Evolutionary conservation across 1,140 invertebrate genomes (phyloP).

Genomic region (Drosophila neocordata): DNA sequence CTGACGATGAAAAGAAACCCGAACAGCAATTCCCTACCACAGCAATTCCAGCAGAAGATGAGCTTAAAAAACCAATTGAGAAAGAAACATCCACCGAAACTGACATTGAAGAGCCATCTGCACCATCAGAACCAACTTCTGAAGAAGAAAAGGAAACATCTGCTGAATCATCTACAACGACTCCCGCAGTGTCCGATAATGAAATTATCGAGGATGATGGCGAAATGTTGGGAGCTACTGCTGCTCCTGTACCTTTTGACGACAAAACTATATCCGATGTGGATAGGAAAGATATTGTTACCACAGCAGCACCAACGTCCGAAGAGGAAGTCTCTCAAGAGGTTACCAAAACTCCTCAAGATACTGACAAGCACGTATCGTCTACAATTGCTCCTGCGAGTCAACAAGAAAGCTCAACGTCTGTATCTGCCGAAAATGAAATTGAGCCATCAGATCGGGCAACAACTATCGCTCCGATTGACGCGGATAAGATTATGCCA

Average conservation of each 20-base stretch:
- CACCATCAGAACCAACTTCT: slow-evolving; percentile 15
- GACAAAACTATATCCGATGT: neutral
- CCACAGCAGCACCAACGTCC: neutral
- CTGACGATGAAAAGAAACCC: neutral
- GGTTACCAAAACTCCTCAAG: neutral
- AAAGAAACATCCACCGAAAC: slow-evolving; percentile 28
- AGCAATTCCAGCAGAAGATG: slow-evolving; percentile 24
- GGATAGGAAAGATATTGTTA: no score
- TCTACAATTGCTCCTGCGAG: neutral
- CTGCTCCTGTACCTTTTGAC: neutral
- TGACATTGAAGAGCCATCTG: slow-evolving; percentile 11
- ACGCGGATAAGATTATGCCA: slow-evolving; percentile 9
- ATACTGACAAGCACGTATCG: neutral
- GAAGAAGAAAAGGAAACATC: neutral
- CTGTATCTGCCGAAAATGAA: neutral
- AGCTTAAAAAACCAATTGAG: neutral
- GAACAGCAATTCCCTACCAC: neutral
- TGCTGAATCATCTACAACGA: neutral
- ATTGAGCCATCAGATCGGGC: neutral
- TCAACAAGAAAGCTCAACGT: neutral
- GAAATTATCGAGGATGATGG: neutral
- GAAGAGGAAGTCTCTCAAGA: neutral
- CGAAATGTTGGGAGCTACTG: neutral
- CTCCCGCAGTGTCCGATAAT: neutral
- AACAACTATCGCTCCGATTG: neutral